Conservation (phyloP, 2,113 vertebrate genomes). For the Hassar affinis region DNA sequence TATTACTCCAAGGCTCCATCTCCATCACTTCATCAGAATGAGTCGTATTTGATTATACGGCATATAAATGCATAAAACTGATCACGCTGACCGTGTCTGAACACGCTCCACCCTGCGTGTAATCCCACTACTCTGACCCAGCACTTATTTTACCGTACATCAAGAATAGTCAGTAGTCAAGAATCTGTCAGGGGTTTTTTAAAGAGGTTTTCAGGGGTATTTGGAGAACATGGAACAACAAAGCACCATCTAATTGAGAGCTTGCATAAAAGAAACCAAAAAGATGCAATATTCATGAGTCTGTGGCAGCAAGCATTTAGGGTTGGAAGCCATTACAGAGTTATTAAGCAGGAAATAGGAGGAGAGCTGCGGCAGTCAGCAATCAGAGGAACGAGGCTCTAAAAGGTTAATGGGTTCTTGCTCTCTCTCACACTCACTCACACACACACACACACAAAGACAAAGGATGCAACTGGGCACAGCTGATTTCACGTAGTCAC, state of each 20-base stretch:
- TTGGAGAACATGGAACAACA: conserved; percentile 13
- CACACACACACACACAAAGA: conserved; percentile 12
- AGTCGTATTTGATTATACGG: not conserved
- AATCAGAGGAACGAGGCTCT: conserved; percentile 57
- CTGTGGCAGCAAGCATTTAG: conserved; percentile 62
- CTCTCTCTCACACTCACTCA: conserved; percentile 13
- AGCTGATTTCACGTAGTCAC: conserved; percentile 23
- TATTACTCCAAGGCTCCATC: not conserved
- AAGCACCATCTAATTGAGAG: conserved; percentile 49
- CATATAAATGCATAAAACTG: not conserved
- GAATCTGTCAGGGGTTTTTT: not conserved
- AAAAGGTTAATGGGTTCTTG: conserved; percentile 39
- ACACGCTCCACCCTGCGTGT: not conserved
- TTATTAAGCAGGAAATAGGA: conserved; percentile 69
- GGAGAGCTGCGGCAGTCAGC: conserved; percentile 60
- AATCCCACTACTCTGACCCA: not conserved
- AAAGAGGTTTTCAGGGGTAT: not conserved
- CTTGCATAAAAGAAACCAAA: conserved; percentile 57
- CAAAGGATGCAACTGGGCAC: conserved; percentile 10
- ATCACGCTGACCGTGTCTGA: not conserved
- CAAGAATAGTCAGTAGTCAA: not conserved
- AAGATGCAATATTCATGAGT: conserved; percentile 44
- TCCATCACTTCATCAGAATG: not conserved
- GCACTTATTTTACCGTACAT: not conserved
- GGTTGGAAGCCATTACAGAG: conserved; percentile 56